A percentile compares a stretch with the other conserved stretches of the same genome.
phyloP scores from a whole-genome alignment of 2,888 invertebrate genomes.

The Cryptocephalus moraei region DNA sequence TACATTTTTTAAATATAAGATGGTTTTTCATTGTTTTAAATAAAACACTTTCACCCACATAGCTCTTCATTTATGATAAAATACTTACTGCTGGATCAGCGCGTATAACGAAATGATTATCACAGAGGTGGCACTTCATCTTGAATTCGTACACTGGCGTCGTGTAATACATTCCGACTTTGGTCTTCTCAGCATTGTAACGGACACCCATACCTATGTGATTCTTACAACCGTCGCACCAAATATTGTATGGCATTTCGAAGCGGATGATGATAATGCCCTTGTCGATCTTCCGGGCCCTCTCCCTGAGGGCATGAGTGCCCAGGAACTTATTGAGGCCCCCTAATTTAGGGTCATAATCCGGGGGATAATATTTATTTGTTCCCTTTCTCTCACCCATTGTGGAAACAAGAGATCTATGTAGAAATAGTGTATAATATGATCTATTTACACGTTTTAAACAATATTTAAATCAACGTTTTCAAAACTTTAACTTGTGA shows the following conservation, averaged over 20 bases:
- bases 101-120: conserved; percentile 95
- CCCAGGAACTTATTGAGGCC: conserved; percentile 90
- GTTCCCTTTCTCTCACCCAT: conserved; percentile 98
- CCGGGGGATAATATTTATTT: conserved; percentile 97
- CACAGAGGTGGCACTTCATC: conserved; percentile 98
- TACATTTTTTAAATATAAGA: too few relatives aligned
- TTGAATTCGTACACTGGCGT: conserved; percentile 97
- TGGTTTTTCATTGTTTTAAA: too few relatives aligned
- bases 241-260: conserved; percentile 99
- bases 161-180: conserved; percentile 95
- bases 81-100: conserved; percentile 87
- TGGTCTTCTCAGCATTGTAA: conserved; percentile 89
- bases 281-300: conserved; percentile 89
- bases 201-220: conserved; percentile 99
- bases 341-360: conserved; percentile 92
- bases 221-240: conserved; percentile 97
- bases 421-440: too few relatives aligned
- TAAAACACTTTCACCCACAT: too few relatives aligned
- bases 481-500: too few relatives aligned
- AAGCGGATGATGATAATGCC: conserved; percentile 95
- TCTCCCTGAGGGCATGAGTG: conserved; percentile 90
- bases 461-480: too few relatives aligned
- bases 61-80: background rate
- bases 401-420: conserved; percentile 2
- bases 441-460: too few relatives aligned